Evolutionary conservation across 2,888 invertebrate species (phyloP).

Genomic region (Harpalus rufipes): DNA sequence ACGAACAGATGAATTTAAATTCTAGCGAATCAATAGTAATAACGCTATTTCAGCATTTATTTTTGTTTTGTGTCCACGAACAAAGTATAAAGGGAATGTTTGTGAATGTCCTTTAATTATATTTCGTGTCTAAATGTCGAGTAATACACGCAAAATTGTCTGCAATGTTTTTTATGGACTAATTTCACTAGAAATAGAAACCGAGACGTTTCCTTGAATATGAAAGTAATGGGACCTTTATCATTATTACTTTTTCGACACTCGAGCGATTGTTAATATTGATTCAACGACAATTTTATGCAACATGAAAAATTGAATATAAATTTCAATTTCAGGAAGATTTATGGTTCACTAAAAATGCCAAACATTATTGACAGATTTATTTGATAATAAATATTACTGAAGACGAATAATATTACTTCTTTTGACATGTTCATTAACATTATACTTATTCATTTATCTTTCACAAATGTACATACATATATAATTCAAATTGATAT

Average conservation of each 20-base stretch:
- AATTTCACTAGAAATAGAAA: slow-evolving; percentile 14
- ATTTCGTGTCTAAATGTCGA: slow-evolving; percentile 41
- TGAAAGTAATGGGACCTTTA: slow-evolving; percentile 6
- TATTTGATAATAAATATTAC: slow-evolving; percentile 2
- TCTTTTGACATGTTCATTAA: neutral
- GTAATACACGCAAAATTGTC: slow-evolving; percentile 34
- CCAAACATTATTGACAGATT: slow-evolving; percentile 17
- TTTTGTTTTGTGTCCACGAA: slow-evolving; percentile 32
- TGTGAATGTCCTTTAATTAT: slow-evolving; percentile 40
- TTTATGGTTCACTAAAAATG: neutral
- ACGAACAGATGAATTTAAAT: slow-evolving; percentile 23
- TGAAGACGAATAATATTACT: neutral
- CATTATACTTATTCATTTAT: neutral
- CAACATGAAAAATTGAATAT: slow-evolving; percentile 1
- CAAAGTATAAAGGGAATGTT: slow-evolving; percentile 30
- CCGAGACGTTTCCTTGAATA: slow-evolving; percentile 3
- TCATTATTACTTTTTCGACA: neutral
- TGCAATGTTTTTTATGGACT: slow-evolving; percentile 30
- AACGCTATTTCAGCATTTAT: slow-evolving; percentile 35
- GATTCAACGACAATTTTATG: neutral
- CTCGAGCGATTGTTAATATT: neutral
- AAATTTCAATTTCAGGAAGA: slow-evolving; percentile 10
- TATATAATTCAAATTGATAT: neutral
- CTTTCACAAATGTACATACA: no score
- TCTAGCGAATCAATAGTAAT: slow-evolving; percentile 42